These are phyloP conservation scores for Caretta caretta DNA, from an alignment of 2,113 vertebrate genomes.

Conservation along the genomic window DNA sequence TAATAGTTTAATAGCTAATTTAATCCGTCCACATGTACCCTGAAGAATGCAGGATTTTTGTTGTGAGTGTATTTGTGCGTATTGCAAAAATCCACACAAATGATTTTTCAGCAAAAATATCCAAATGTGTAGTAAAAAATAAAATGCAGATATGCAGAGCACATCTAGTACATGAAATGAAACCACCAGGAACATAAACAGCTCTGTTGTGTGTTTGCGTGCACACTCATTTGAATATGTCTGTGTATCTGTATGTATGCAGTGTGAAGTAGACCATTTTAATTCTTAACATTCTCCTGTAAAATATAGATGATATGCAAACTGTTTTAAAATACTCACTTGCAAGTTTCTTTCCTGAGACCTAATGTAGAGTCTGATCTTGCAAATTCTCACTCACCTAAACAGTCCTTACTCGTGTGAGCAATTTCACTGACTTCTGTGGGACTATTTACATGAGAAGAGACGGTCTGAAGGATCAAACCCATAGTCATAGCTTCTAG, in stretches of 20 bases:
- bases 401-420: not conserved
- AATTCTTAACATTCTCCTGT: conserved; percentile 41
- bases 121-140: not conserved
- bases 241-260: conserved; percentile 31
- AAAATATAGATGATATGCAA: not conserved
- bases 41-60: conserved; percentile 10
- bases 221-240: conserved; percentile 35
- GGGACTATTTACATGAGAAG: not conserved
- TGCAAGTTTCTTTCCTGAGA: not conserved
- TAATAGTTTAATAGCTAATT: too few species aligned
- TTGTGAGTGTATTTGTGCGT: conserved; percentile 3
- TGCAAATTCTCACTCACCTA: not conserved
- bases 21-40: not conserved
- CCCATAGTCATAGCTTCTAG: rapidly evolving
- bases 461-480: not conserved
- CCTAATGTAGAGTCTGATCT: not conserved
- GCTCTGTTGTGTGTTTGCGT: conserved; percentile 39
- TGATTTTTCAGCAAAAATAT: not conserved
- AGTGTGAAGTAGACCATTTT: conserved; percentile 7
- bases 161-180: not conserved
- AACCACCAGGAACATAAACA: not conserved
- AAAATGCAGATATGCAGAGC: conserved; percentile 11
- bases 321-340: not conserved
- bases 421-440: not conserved
- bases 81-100: not conserved